Percentiles rank a stretch among this genome's conserved stretches.
Conservation (phyloP, 1,140 invertebrate genomes). For the Ceratitis capitata region DNA sequence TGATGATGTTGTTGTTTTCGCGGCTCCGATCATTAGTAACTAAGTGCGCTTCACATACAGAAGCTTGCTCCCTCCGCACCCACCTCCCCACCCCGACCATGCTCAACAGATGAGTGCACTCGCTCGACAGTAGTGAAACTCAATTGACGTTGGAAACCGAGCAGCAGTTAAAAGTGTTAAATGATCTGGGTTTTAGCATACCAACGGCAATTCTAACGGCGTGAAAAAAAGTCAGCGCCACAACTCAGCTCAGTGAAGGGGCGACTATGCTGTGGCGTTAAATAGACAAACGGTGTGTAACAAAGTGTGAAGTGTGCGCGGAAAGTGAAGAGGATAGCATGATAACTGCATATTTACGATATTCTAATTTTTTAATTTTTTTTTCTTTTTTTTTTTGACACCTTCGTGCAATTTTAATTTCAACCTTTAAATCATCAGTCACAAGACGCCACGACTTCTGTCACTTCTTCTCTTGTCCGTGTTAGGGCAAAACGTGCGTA, state of each 20-base stretch:
- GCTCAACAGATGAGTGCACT: not conserved
- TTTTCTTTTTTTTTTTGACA: no score
- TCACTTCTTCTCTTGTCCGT: not conserved
- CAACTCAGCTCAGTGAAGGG: not conserved
- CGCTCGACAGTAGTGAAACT: not conserved
- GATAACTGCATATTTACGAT: not conserved
- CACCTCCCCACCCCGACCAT: not conserved
- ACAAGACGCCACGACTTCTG: not conserved
- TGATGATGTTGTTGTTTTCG: no score
- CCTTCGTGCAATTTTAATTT: not conserved
- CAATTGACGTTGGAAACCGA: not conserved
- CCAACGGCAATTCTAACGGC: not conserved
- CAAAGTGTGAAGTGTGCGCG: not conserved
- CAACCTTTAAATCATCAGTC: not conserved
- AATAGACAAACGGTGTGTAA: not conserved
- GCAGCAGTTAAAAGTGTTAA: slow-evolving; percentile 10
- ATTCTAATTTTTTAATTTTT: no score
- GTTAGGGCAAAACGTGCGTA: not conserved
- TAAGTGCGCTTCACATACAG: no score
- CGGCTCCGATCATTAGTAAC: no score
- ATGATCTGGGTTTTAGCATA: slow-evolving; percentile 2
- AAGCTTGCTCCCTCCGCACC: no score
- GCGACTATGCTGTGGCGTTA: no score
- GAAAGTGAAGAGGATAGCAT: not conserved
- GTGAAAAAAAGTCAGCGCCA: slow-evolving; percentile 21